A percentile compares a stretch with the other conserved stretches of the same genome.
Evolutionary conservation across 2,113 vertebrate species (phyloP).

Genomic region (Motacilla tschutschensis): DNA sequence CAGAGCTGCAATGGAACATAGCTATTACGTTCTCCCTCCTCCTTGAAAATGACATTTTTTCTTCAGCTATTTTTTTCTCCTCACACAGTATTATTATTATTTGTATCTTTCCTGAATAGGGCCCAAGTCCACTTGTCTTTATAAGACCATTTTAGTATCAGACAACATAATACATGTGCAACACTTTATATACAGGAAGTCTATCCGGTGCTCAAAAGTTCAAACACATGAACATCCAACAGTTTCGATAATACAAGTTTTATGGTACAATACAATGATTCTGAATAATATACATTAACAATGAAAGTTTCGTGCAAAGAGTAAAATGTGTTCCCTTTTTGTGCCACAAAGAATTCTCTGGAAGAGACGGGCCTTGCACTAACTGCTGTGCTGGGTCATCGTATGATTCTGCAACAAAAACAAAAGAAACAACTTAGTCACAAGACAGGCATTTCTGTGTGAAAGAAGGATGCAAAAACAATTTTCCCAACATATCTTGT

Average conservation of each 20-base stretch:
- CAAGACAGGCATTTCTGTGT: background rate
- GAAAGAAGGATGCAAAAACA: background rate
- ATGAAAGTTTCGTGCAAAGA: constrained; percentile 89
- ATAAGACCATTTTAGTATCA: constrained; percentile 90
- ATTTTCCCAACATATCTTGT: background rate
- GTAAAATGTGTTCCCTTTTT: constrained; percentile 86
- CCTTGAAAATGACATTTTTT: constrained; percentile 61
- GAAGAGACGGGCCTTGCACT: constrained; percentile 78
- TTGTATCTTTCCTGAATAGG: constrained; percentile 78
- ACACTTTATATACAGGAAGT: constrained; percentile 96
- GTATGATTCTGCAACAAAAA: constrained; percentile 91
- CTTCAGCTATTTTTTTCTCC: constrained; percentile 54
- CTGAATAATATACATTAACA: constrained; percentile 89
- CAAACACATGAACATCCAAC: constrained; percentile 86
- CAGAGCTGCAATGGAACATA: constrained; percentile 60
- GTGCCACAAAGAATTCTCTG: constrained; percentile 71
- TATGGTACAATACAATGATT: constrained; percentile 88
- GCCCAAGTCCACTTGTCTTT: constrained; percentile 85
- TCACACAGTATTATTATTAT: constrained; percentile 64
- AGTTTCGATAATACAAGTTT: constrained; percentile 82
- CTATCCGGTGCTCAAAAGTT: constrained; percentile 87
- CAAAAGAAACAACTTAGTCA: constrained; percentile 44
- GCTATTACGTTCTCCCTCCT: constrained; percentile 62
- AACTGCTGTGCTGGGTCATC: constrained; percentile 98
- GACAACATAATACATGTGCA: constrained; percentile 94